A percentile compares a stretch with the other conserved stretches of the same genome.
These are phyloP conservation scores for Mus minutoides DNA, from an alignment of 2,797 vertebrate genomes.

Conservation along the genomic window DNA sequence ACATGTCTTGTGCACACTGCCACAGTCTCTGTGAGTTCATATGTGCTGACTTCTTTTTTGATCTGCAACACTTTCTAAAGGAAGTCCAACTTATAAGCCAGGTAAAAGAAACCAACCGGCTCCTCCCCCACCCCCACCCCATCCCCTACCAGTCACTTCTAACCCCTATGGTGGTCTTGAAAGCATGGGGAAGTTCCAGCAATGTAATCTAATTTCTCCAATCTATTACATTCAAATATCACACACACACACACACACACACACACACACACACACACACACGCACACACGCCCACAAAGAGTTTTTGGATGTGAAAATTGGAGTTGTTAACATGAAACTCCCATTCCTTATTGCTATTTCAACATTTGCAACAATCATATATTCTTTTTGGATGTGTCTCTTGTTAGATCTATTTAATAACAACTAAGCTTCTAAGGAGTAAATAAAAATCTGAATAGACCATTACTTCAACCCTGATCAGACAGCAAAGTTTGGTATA, in stretches of 20 bases:
- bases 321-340: conserved; percentile 20
- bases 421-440: conserved; percentile 26
- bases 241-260: background rate
- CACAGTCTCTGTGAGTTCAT: background rate
- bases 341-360: background rate
- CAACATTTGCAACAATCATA: background rate
- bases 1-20: background rate
- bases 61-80: conserved; percentile 3
- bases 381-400: background rate
- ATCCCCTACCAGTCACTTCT: background rate
- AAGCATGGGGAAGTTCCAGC: background rate
- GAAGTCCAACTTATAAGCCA: background rate
- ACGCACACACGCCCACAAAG: no score
- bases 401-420: background rate
- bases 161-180: background rate
- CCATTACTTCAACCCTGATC: conserved; percentile 70
- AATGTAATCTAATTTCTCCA: background rate
- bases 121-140: accelerated
- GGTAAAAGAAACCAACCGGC: background rate
- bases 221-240: background rate
- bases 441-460: conserved; percentile 43
- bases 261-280: no score
- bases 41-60: background rate
- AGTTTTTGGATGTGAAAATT: conserved; percentile 7
- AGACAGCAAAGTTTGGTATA: conserved; percentile 71